These are phyloP conservation scores for Anas platyrhynchos DNA, from an alignment of 2,113 vertebrate genomes.

Conservation along the genomic window DNA sequence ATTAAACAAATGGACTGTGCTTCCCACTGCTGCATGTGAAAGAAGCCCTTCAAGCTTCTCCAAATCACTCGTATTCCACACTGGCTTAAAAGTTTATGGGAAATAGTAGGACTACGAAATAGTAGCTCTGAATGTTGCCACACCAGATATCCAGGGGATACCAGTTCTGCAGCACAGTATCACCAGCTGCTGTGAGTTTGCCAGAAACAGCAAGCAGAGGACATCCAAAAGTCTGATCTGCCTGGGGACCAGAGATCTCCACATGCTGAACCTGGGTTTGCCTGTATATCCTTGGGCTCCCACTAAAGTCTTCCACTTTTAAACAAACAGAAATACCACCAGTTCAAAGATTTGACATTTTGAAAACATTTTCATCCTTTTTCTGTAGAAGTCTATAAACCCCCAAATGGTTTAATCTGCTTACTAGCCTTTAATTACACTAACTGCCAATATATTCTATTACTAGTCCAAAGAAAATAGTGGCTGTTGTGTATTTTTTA, in stretches of 20 bases:
- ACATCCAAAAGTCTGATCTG: not conserved
- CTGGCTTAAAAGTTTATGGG: not conserved
- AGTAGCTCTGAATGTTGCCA: not conserved
- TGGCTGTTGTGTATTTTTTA: constrained; percentile 58
- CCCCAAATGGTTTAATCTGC: constrained; percentile 66
- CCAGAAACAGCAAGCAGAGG: not conserved
- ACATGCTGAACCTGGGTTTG: not conserved
- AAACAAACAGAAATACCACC: not conserved
- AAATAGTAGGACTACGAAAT: not conserved
- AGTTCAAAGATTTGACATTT: not conserved
- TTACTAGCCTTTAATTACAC: constrained; percentile 73
- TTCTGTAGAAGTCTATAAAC: not conserved
- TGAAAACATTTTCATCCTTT: not conserved
- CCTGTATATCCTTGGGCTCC: constrained; percentile 16
- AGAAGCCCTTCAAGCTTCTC: not conserved
- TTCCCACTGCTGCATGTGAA: not conserved
- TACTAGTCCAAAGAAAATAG: constrained; percentile 68
- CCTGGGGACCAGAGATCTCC: not conserved
- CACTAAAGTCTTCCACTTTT: not conserved
- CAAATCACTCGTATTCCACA: not conserved
- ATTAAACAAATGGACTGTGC: not conserved
- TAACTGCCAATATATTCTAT: constrained; percentile 64
- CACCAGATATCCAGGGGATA: not conserved
- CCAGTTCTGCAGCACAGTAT: not conserved
- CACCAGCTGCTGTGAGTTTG: not conserved